Evolutionary conservation across 1,140 invertebrate genomes (phyloP).

Genomic region (Heterodera carotae): DNA sequence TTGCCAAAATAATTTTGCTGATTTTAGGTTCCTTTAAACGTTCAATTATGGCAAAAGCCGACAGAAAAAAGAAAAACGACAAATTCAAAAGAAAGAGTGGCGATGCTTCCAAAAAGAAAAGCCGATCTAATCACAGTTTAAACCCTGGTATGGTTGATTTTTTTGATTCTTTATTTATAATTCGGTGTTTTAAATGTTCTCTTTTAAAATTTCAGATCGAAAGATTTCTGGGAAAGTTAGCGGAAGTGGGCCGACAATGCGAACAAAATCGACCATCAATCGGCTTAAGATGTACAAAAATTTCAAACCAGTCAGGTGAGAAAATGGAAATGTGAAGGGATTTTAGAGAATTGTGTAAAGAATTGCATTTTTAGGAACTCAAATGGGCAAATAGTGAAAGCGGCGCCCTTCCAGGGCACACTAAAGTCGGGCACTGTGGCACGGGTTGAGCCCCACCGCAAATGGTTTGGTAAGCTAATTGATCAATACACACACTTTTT

Average conservation of each 20-base stretch:
- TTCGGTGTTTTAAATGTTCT: too few species aligned
- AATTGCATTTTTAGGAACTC: slow-evolving; percentile 71
- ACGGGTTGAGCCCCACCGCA: slow-evolving; percentile 91
- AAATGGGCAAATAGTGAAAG: slow-evolving; percentile 85
- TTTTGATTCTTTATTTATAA: slow-evolving; percentile 1
- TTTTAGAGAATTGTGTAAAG: slow-evolving; percentile 18
- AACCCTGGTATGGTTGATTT: slow-evolving; percentile 41
- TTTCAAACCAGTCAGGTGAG: slow-evolving; percentile 84
- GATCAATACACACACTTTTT: background rate
- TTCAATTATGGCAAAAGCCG: background rate
- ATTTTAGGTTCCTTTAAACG: background rate
- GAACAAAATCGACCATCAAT: slow-evolving; percentile 90
- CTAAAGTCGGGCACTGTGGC: slow-evolving; percentile 85
- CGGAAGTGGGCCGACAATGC: slow-evolving; percentile 38
- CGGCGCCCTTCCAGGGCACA: slow-evolving; percentile 90
- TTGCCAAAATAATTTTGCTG: too few species aligned
- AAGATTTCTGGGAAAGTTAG: slow-evolving; percentile 27
- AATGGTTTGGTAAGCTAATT: slow-evolving; percentile 83
- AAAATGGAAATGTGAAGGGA: slow-evolving; percentile 11
- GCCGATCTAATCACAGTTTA: slow-evolving; percentile 49
- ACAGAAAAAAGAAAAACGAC: background rate
- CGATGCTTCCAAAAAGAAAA: slow-evolving; percentile 9
- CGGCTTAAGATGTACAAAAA: slow-evolving; percentile 87
- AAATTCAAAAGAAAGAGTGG: slow-evolving; percentile 11
- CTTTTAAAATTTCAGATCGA: slow-evolving; percentile 34